Evolutionary conservation across 2,113 vertebrate genomes (phyloP).

Genomic region (Willisornis vidua): DNA sequence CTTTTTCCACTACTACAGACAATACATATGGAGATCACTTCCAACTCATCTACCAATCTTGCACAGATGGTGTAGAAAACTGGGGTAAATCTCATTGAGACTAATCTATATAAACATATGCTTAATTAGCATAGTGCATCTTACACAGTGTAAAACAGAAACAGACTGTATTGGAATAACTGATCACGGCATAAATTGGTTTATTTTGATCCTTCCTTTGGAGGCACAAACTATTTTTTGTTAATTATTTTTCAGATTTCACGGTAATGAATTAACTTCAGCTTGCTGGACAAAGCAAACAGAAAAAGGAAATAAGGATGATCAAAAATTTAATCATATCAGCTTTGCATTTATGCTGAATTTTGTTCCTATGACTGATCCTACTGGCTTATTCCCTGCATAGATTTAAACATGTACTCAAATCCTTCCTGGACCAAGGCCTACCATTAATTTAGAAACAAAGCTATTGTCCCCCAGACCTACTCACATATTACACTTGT

Average conservation of each 20-base stretch:
- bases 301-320: neutral
- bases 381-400: neutral
- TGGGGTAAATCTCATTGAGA: conserved; percentile 57
- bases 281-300: neutral
- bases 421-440: conserved; percentile 5
- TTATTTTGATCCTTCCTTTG: conserved; percentile 60
- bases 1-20: conserved; percentile 19
- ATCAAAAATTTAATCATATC: neutral
- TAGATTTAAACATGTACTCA: neutral
- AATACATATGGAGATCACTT: neutral
- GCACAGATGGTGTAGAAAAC: conserved; percentile 69
- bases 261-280: conserved; percentile 11
- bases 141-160: conserved; percentile 62
- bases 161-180: conserved; percentile 65
- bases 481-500: conserved; percentile 9
- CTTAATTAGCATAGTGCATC: conserved; percentile 70
- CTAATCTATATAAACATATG: conserved; percentile 68
- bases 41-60: neutral
- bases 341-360: neutral
- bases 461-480: conserved; percentile 21
- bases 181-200: conserved; percentile 62
- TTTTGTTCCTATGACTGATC: neutral
- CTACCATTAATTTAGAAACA: conserved; percentile 31
- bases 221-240: neutral
- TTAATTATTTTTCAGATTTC: neutral